phyloP scores from a whole-genome alignment of 2,113 vertebrate species.

The Lamprotornis superbus region DNA sequence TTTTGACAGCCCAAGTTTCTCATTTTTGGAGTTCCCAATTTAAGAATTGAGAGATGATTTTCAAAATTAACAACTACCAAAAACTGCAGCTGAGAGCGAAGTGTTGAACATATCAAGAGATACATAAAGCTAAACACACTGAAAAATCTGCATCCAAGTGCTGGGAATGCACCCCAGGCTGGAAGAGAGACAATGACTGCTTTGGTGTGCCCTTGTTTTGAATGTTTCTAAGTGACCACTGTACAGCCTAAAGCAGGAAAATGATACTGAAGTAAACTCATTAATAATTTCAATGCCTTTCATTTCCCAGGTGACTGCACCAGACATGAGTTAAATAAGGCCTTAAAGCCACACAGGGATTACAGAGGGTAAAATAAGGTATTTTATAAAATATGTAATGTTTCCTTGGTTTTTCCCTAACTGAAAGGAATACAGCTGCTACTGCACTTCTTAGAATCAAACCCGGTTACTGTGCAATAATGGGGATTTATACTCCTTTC shows the following conservation, averaged over 20 bases:
- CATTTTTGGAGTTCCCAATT: background rate
- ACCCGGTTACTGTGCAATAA: background rate
- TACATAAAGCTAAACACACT: background rate
- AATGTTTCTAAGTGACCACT: background rate
- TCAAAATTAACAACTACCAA: background rate
- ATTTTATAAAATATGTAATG: background rate
- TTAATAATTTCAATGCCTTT: background rate
- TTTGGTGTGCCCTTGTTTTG: background rate
- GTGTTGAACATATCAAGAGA: background rate
- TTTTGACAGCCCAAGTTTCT: background rate
- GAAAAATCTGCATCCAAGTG: background rate
- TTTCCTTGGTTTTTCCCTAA: background rate
- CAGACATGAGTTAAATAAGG: background rate
- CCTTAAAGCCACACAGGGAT: background rate
- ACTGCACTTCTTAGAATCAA: background rate
- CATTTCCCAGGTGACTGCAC: background rate
- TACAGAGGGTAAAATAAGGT: background rate
- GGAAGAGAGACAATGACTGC: background rate
- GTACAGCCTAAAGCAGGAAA: background rate
- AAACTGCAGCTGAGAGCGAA: background rate
- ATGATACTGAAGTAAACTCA: background rate
- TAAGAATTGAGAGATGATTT: background rate
- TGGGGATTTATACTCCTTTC: background rate
- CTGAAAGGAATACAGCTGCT: background rate
- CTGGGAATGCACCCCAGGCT: background rate